Conservation (phyloP, 2,113 vertebrate genomes). For the Perca fluviatilis region DNA sequence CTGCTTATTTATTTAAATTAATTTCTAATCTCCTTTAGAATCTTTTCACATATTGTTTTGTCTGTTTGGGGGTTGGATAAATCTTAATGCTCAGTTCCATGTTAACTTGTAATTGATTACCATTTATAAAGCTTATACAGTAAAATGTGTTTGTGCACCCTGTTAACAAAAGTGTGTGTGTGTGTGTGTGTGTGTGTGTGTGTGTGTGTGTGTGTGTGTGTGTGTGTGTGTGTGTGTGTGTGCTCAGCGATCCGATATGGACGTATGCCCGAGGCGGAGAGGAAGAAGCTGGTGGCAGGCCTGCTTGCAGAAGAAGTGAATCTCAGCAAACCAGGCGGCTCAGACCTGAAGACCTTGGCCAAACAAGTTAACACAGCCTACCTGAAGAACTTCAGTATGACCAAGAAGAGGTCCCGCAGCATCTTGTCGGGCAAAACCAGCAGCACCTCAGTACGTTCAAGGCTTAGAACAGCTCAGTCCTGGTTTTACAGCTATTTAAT, state of each 20-base stretch:
- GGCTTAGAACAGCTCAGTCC: not conserved
- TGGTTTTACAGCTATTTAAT: not conserved
- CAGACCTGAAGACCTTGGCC: constrained; percentile 93
- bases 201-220: too few relatives aligned
- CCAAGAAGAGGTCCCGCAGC: constrained; percentile 96
- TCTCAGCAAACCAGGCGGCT: constrained; percentile 88
- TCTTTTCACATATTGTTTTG: not conserved
- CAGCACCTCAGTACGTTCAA: constrained; percentile 87
- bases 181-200: too few relatives aligned
- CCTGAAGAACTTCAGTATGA: constrained; percentile 97
- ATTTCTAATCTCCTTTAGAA: not conserved
- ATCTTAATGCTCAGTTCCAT: not conserved
- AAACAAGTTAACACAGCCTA: constrained; percentile 96
- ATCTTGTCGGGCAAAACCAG: constrained; percentile 96
- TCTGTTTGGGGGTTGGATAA: not conserved
- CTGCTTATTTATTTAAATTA: not conserved
- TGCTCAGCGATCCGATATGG: constrained; percentile 94
- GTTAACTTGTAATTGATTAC: not conserved
- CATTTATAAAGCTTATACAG: not conserved
- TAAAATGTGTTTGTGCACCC: not conserved
- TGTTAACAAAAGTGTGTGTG: not conserved
- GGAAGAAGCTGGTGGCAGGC: constrained; percentile 94
- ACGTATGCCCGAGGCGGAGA: constrained; percentile 97
- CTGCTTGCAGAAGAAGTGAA: constrained; percentile 87
- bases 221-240: constrained; percentile 33